Base-by-base conservation (phyloP, 2,797 vertebrate genomes). In the Notolepis coatsorum region DNA sequence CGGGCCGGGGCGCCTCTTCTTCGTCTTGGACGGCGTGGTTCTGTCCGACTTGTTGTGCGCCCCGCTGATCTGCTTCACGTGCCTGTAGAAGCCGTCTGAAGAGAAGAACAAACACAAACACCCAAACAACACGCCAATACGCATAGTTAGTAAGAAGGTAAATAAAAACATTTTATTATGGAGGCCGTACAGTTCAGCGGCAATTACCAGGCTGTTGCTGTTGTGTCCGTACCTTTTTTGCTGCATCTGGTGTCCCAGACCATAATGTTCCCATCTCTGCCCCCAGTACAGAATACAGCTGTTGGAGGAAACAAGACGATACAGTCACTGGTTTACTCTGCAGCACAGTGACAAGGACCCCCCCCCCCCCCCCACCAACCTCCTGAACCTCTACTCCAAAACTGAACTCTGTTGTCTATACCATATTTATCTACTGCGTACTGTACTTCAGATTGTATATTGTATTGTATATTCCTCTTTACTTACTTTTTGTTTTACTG, bases 201-300 rank as follows among this genome's bases (percentile, higher is more conserved):
- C n/a, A n/a, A 39, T n/a, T 5, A 12, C 21, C 25, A n/a, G n/a
- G n/a, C n/a, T n/a, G n/a, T n/a, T n/a, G n/a, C 25, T 4, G 4
- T 10, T 46, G 7, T 20, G 42, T 21, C 42, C 37, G 81, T 90
- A 98, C 98, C 98, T 96, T 96, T 99, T 86, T 98, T 99, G 84
- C 91, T 99, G 90, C 96, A 99, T 39, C 98, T 93, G 42, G 89
- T 99, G 73, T 99, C 98, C 98, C 98, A 99, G 68, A 99, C 80
- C 95, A 99, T 97, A 77, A 99, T 96, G 72, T 99, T 98, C 52
- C 98, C 98, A 85, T 99, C 98, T 89, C 98, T 93, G 47, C 95
- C 97, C 68, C 97, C 98, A 20, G 96, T 99, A 71, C 94, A 96
- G 83, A 99, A 99, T 21, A 99, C 95, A 80, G 95, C 98, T 99